phyloP scores from a whole-genome alignment of 2,113 vertebrate species.

The Dunckerocampus dactyliophorus region DNA sequence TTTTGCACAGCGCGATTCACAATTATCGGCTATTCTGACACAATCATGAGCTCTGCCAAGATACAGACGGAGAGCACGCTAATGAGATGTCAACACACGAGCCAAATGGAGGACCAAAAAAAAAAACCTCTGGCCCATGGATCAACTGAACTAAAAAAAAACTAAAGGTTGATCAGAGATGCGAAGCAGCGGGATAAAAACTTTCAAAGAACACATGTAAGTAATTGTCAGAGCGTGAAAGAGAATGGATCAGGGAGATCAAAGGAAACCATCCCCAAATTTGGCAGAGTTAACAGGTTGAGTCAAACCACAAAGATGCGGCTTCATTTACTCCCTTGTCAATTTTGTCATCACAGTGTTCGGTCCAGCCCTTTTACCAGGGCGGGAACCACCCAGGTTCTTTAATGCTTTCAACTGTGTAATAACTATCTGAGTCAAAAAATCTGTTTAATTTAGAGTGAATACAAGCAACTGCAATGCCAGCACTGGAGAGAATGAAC shows the following conservation, averaged over 20 bases:
- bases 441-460: too few relatives aligned
- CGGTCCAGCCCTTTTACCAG: too few relatives aligned
- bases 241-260: not conserved
- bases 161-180: constrained; percentile 12
- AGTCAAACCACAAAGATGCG: constrained; percentile 47
- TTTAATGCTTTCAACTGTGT: too few relatives aligned
- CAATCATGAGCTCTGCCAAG: constrained; percentile 27
- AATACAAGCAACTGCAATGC: too few relatives aligned
- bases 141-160: constrained; percentile 8
- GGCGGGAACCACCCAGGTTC: too few relatives aligned
- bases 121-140: not conserved
- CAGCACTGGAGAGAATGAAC: too few relatives aligned
- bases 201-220: constrained; percentile 10
- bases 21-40: constrained; percentile 34
- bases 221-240: constrained; percentile 27
- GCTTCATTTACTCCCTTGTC: constrained; percentile 16
- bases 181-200: not conserved
- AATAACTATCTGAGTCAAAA: too few relatives aligned
- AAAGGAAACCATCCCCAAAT: constrained; percentile 29
- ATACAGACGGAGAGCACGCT: constrained; percentile 13
- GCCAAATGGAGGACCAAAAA: constrained; percentile 19
- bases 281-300: constrained; percentile 20
- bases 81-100: constrained; percentile 26
- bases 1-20: constrained; percentile 1
- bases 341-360: constrained; percentile 27